Percentiles rank a stretch among this genome's conserved stretches.
Evolutionary conservation across 2,113 vertebrate genomes (phyloP).

Genomic region (Sardina pilchardus): DNA sequence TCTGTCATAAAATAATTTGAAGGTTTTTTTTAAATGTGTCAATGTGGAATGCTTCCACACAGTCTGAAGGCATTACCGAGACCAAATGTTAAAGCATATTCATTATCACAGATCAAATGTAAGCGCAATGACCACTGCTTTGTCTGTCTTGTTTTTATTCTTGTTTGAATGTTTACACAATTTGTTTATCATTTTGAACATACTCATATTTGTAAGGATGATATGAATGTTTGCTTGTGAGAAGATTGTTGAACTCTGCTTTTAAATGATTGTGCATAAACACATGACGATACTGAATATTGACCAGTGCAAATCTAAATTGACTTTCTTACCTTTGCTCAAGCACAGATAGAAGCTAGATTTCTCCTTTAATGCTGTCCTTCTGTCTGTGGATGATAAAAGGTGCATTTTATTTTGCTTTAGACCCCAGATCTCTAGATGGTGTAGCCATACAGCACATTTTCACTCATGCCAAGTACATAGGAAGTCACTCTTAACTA

Average conservation of each 20-base stretch:
- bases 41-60: background rate
- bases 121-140: background rate
- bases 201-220: constrained; percentile 7
- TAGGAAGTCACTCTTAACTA: background rate
- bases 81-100: background rate
- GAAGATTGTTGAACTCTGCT: constrained; percentile 6
- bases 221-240: background rate
- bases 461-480: background rate
- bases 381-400: background rate
- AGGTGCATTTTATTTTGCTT: background rate
- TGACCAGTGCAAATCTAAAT: background rate
- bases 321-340: background rate
- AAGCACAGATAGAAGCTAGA: background rate
- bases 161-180: background rate
- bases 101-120: background rate
- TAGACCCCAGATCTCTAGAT: background rate
- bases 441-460: background rate
- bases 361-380: background rate
- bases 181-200: background rate
- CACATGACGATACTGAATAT: background rate
- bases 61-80: background rate
- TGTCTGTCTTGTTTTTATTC: background rate
- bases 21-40: too few species aligned
- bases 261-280: constrained; percentile 4
- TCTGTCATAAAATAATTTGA: background rate